A percentile compares a stretch with the other conserved stretches of the same genome.
Evolutionary conservation across 2,113 vertebrate genomes (phyloP).

Genomic region (Arvicanthis niloticus): DNA sequence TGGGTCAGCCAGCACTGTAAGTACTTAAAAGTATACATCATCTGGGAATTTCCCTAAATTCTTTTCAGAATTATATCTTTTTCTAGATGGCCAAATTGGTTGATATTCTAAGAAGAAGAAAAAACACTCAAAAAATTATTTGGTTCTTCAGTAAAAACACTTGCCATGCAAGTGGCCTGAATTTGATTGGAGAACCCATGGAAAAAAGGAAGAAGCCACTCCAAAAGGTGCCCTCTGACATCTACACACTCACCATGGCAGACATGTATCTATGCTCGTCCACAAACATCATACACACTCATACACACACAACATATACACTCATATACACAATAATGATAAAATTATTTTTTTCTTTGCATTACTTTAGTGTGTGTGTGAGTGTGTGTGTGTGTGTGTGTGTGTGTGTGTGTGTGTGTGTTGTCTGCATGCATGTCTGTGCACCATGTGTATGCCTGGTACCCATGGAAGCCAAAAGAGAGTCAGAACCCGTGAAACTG

Average conservation of each 20-base stretch:
- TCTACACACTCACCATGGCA: too few relatives aligned
- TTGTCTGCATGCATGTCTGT: background rate
- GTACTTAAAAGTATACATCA: accelerated
- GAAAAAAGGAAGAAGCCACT: background rate
- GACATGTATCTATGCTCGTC: background rate
- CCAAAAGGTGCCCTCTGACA: too few relatives aligned
- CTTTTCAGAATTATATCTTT: background rate
- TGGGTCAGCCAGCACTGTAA: background rate
- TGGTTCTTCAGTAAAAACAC: background rate
- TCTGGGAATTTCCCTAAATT: background rate
- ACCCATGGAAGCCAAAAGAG: background rate
- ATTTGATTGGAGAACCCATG: background rate
- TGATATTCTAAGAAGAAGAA: slow-evolving; percentile 6
- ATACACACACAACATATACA: background rate
- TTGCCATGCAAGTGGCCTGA: background rate
- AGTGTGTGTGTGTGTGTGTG: too few relatives aligned
- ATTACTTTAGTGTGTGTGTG: background rate
- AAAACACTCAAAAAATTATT: background rate
- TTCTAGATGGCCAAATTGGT: background rate
- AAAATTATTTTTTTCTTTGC: background rate
- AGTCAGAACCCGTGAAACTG: background rate
- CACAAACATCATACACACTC: background rate
- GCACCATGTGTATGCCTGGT: background rate
- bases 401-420: background rate
- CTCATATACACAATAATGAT: background rate